Conservation (phyloP, 2,113 vertebrate species). For the Pluvianellus socialis region DNA sequence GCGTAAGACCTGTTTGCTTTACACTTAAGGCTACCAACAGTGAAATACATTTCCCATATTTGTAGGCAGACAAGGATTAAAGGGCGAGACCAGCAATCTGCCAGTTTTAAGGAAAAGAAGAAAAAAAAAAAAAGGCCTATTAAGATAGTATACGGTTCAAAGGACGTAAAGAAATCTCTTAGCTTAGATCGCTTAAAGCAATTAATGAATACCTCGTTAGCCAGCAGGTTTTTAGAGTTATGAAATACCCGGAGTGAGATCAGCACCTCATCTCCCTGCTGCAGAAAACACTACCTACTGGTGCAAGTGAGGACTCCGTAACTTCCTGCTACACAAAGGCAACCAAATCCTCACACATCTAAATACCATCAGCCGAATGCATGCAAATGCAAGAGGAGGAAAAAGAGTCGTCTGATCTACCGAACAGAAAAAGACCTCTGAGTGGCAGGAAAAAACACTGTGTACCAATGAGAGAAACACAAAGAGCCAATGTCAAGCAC, state of each 20-base stretch:
- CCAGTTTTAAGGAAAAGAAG: neutral
- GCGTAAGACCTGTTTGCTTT: constrained; percentile 6
- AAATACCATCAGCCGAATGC: constrained; percentile 7
- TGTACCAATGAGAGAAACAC: neutral
- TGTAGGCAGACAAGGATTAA: neutral
- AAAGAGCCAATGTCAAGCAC: constrained; percentile 26
- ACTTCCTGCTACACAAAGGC: constrained; percentile 48
- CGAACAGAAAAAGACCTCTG: constrained; percentile 17
- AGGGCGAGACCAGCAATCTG: neutral
- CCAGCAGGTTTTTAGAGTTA: constrained; percentile 1
- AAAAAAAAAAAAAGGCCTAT: neutral
- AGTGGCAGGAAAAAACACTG: constrained; percentile 38
- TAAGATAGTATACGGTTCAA: neutral
- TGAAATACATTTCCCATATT: neutral
- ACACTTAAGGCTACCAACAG: neutral
- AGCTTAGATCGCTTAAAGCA: neutral
- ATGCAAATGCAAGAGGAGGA: constrained; percentile 37
- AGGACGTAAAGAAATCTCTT: constrained; percentile 15
- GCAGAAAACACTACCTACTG: neutral
- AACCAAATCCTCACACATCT: constrained; percentile 38
- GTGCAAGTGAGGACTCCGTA: neutral
- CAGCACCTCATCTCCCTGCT: neutral
- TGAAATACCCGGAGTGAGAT: constrained; percentile 19
- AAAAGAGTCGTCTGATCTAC: constrained; percentile 31
- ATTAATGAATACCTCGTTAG: constrained; percentile 7